A percentile compares a stretch with the other conserved stretches of the same genome.
These are phyloP conservation scores for Hofmannophila pseudospretella DNA, from an alignment of 2,888 invertebrate species.

Conservation along the genomic window DNA sequence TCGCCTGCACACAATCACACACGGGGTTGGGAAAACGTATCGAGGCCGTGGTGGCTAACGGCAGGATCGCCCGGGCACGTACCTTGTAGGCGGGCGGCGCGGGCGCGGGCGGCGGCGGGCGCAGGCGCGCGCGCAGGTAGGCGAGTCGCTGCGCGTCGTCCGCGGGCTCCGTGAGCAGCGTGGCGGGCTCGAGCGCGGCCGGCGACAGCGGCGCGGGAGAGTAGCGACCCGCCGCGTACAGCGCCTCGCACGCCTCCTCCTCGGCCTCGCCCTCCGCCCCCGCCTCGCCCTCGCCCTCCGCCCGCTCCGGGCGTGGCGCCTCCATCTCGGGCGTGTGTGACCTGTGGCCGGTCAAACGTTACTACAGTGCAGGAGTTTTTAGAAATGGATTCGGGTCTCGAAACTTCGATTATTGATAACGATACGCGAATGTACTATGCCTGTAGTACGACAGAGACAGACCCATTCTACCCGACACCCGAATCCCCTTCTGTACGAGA, in stretches of 20 bases:
- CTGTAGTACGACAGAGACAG: too few species aligned
- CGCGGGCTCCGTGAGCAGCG: slow-evolving; percentile 85
- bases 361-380: not conserved
- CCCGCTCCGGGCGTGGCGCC: slow-evolving; percentile 15
- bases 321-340: slow-evolving; percentile 18
- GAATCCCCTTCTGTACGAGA: too few species aligned
- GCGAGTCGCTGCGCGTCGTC: slow-evolving; percentile 87
- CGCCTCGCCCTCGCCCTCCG: slow-evolving; percentile 16
- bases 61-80: too few species aligned
- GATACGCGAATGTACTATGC: too few species aligned
- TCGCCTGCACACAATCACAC: too few species aligned
- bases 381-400: too few species aligned
- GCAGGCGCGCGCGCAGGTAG: slow-evolving; percentile 81
- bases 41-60: too few species aligned
- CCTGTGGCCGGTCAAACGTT: slow-evolving; percentile 13
- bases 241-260: slow-evolving; percentile 39
- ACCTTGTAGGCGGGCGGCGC: too few species aligned
- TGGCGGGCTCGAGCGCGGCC: slow-evolving; percentile 83
- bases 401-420: too few species aligned
- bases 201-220: slow-evolving; percentile 84
- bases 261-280: slow-evolving; percentile 27
- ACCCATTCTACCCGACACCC: too few species aligned
- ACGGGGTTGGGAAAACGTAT: too few species aligned
- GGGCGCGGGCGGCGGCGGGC: slow-evolving; percentile 79
- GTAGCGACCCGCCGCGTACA: slow-evolving; percentile 89